Evolutionary conservation across 2,797 vertebrate species (phyloP).

Genomic region (Numenius phaeopus): DNA sequence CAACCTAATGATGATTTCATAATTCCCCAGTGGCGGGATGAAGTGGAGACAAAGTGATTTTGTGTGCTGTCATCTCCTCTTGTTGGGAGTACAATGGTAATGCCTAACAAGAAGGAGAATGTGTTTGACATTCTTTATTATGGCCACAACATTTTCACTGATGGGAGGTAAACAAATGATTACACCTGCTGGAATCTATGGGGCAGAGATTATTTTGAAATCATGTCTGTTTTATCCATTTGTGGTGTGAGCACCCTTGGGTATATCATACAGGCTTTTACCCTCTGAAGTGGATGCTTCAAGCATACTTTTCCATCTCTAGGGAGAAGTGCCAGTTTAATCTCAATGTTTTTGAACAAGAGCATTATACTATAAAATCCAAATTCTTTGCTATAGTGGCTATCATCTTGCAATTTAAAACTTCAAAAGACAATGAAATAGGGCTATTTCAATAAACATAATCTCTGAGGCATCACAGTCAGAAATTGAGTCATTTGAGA

Average conservation of each 20-base stretch:
- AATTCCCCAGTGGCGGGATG: not conserved
- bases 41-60: not conserved
- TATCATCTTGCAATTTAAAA: not conserved
- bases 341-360: not conserved
- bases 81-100: not conserved
- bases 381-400: not conserved
- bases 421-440: not conserved
- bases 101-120: not conserved
- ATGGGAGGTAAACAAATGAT: not conserved
- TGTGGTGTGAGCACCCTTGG: not conserved
- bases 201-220: not conserved
- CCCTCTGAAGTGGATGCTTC: not conserved
- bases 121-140: not conserved
- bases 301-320: not conserved
- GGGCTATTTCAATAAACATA: not conserved
- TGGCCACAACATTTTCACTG: not conserved
- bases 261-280: not conserved
- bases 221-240: not conserved
- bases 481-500: not conserved
- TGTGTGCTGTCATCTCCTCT: not conserved
- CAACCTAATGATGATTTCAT: not conserved
- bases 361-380: not conserved
- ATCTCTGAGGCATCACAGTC: not conserved
- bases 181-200: not conserved
- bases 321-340: not conserved